Conservation (phyloP, 1,140 invertebrate genomes). For the Anoplolepis gracilipes region DNA sequence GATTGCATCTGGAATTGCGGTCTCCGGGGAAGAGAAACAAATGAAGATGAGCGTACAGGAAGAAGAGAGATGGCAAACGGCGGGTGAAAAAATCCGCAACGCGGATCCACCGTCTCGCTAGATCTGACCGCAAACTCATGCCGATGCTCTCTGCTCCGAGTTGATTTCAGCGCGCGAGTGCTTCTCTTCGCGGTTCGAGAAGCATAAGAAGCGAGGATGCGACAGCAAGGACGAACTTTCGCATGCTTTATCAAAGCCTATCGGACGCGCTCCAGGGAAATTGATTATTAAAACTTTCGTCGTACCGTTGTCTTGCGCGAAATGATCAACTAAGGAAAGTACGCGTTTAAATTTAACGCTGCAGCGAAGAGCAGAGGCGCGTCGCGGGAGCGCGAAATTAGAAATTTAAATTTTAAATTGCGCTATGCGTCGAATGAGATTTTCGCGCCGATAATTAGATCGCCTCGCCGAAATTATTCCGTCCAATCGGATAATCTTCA, state of each 20-base stretch:
- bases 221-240: conserved; percentile 2
- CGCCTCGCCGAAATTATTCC: conserved; percentile 25
- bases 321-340: background rate
- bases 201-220: conserved; percentile 27
- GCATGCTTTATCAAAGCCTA: conserved; percentile 13
- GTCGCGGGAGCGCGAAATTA: background rate
- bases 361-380: no score
- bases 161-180: background rate
- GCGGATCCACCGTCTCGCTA: conserved; percentile 27
- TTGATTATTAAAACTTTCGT: conserved; percentile 8
- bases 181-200: background rate
- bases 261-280: background rate
- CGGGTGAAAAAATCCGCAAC: conserved; percentile 48
- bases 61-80: background rate
- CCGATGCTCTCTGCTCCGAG: conserved; percentile 27
- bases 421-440: background rate
- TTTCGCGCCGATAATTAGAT: conserved; percentile 18
- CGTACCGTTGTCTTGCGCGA: background rate
- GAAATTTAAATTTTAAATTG: conserved; percentile 26
- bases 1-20: conserved; percentile 56
- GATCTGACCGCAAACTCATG: conserved; percentile 62
- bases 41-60: conserved; percentile 2
- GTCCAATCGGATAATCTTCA: conserved; percentile 34
- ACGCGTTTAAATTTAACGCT: background rate
- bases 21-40: conserved; percentile 24